Conservation (phyloP, 2,888 invertebrate species). For the Chymomyza caudatula region DNA sequence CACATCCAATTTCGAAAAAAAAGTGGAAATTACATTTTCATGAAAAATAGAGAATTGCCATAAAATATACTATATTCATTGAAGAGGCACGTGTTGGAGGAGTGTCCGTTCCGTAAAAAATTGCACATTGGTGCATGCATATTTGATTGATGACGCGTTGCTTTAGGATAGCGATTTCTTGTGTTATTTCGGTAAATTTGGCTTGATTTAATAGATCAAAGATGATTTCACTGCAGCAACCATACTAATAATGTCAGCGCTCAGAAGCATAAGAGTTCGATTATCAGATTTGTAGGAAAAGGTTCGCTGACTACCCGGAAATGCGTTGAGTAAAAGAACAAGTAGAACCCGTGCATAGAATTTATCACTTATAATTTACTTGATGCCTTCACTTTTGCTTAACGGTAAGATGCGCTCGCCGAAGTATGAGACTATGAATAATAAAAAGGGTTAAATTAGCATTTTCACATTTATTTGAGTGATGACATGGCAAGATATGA, state of each 20-base stretch:
- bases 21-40: conserved; percentile 10
- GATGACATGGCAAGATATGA: conserved; percentile 66
- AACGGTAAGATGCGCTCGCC: conserved; percentile 33
- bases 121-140: not conserved
- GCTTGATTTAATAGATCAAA: too few relatives aligned
- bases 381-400: conserved; percentile 30
- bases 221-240: too few relatives aligned
- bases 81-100: not conserved
- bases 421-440: conserved; percentile 75
- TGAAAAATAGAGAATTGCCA: conserved; percentile 22
- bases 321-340: conserved; percentile 69
- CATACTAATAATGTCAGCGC: too few relatives aligned
- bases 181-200: too few relatives aligned
- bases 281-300: conserved; percentile 8
- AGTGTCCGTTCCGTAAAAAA: not conserved
- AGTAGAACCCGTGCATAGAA: conserved; percentile 54
- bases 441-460: conserved; percentile 77
- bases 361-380: conserved; percentile 43
- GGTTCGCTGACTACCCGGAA: conserved; percentile 35
- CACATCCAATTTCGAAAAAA: conserved; percentile 46
- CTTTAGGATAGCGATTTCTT: not conserved
- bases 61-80: conserved; percentile 3
- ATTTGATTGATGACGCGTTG: not conserved
- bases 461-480: conserved; percentile 74
- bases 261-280: not conserved